Evolutionary conservation across 2,113 vertebrate species (phyloP), one percentile per base, ranked within the genome.

Genomic region (Syrrhaptes paradoxus): DNA sequence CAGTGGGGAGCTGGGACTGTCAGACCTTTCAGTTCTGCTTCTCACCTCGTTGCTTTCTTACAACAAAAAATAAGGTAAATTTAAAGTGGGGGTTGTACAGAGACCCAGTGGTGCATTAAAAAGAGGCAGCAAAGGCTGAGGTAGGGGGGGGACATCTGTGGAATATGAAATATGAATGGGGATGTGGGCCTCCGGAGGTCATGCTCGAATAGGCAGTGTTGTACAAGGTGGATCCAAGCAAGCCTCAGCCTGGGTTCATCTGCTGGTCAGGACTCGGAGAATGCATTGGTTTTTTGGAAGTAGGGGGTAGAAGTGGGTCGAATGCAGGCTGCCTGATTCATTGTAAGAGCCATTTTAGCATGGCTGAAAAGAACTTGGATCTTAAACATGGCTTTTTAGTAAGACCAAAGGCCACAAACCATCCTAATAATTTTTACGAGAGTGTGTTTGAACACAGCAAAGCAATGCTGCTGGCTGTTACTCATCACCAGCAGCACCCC

Each of bases 121-220:
- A 87, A 22, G 57, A 32, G 67, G 72, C 79, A 61, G 57, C 59
- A 66, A 46, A 41, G 41, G 41, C 41, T 13, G 49, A 81, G 83
- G 65, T 26, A n/a, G n/a, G 2, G 7, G 24, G 45, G 29, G 32
- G 78, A 25, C 67, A 81, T 93, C 63, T 84, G 79, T 6, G 25
- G 62, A 78, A 55, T 94, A 93, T 93, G 83, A 91, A 97, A 95
- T 96, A 96, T 95, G 89, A 41, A 96, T 94, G 87, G 83, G 49
- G 67, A 76, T 78, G 29, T 65, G 77, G 41, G 71, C 67, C 71
- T 70, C 83, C 45, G 79, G 88, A 93, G 82, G 75, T 85, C 34
- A 36, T 71, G 85, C 90, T 81, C 8, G 2, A 84, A 36, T 17
- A 68, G 88, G 34, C 74, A 75, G 28, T 0, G 4, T 11, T 72